A percentile compares a stretch with the other conserved stretches of the same genome.
Evolutionary conservation across 1,140 invertebrate species (phyloP).

Genomic region (Armadillidium nasatum): DNA sequence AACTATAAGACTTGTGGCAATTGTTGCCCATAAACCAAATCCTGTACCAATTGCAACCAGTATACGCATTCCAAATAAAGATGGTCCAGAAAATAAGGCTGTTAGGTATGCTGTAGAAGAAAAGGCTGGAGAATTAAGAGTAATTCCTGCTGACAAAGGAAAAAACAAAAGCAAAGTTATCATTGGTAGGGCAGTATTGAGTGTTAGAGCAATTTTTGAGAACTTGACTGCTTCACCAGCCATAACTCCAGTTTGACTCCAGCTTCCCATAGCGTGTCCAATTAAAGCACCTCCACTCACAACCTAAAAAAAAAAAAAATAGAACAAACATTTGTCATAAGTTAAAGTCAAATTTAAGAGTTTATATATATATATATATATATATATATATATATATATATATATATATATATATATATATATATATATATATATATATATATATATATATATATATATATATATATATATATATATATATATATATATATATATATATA

Average conservation of each 20-base stretch:
- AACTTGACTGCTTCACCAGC: slow-evolving; percentile 29
- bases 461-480: no score
- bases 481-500: no score
- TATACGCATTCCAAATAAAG: slow-evolving; percentile 29
- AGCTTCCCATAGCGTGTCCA: slow-evolving; percentile 24
- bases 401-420: no score
- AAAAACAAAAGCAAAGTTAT: slow-evolving; percentile 29
- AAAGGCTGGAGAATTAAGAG: slow-evolving; percentile 18
- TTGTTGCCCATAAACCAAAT: slow-evolving; percentile 31
- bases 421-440: no score
- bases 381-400: no score
- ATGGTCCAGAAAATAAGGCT: slow-evolving; percentile 28
- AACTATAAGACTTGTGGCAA: slow-evolving; percentile 20
- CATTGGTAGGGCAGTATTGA: slow-evolving; percentile 29
- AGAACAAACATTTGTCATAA: background rate
- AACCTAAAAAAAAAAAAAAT: slow-evolving; percentile 21
- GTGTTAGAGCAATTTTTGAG: background rate
- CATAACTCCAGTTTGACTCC: slow-evolving; percentile 26
- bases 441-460: no score
- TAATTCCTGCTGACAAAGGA: slow-evolving; percentile 22
- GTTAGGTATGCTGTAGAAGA: slow-evolving; percentile 24
- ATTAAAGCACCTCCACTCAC: slow-evolving; percentile 31
- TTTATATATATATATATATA: no score
- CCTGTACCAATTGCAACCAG: slow-evolving; percentile 33
- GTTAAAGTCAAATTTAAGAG: no score